Percentiles rank a stretch among this genome's conserved stretches.
Conservation (phyloP, 2,113 vertebrate genomes). For the Sceloporus tristichus region DNA sequence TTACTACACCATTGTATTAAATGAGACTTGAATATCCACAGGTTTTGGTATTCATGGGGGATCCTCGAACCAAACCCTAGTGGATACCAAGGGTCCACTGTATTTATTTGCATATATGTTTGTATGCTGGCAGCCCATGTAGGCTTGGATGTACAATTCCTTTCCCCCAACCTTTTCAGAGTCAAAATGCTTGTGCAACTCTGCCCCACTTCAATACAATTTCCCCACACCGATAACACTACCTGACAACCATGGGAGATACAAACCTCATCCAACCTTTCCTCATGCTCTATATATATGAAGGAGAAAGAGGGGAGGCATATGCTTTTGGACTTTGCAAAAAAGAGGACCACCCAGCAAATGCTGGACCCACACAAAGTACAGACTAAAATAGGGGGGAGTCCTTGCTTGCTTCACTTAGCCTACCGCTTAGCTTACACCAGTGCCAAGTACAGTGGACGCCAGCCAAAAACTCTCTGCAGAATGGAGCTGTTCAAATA, state of each 20-base stretch:
- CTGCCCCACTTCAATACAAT: not conserved
- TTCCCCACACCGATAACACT: not conserved
- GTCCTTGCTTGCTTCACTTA: not conserved
- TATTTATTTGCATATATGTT: not conserved
- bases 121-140: not conserved
- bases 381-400: not conserved
- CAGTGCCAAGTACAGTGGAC: not conserved
- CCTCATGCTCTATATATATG: not conserved
- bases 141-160: not conserved
- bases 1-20: too few relatives aligned
- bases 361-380: not conserved
- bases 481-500: constrained; percentile 25
- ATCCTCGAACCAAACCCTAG: too few relatives aligned
- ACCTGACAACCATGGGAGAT: not conserved
- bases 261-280: not conserved
- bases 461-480: not conserved
- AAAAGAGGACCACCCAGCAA: constrained; percentile 7
- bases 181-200: not conserved
- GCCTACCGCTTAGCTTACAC: not conserved
- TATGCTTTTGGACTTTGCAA: not conserved
- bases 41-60: too few relatives aligned
- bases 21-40: too few relatives aligned
- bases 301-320: not conserved
- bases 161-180: not conserved
- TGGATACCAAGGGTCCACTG: too few relatives aligned